These are phyloP conservation scores for Idaea biselata DNA, from an alignment of 2,888 invertebrate species.

Conservation along the genomic window DNA sequence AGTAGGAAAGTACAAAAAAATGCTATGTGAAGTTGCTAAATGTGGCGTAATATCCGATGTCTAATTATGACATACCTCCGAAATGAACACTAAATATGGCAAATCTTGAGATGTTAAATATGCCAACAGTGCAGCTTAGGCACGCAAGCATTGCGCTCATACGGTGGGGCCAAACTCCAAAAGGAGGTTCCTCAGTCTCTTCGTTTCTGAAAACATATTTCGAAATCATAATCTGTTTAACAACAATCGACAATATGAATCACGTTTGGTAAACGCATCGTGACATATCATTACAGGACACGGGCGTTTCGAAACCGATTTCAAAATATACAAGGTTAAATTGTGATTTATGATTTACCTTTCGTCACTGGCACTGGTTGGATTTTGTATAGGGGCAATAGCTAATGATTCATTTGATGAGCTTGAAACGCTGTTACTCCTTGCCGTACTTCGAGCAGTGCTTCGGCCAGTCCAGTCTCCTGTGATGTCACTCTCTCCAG, in stretches of 20 bases:
- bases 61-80: slow-evolving; percentile 81
- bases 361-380: slow-evolving; percentile 56
- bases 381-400: slow-evolving; percentile 44
- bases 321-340: slow-evolving; percentile 1
- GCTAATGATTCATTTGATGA: slow-evolving; percentile 67
- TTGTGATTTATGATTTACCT: too few species aligned
- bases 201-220: slow-evolving; percentile 53
- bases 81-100: slow-evolving; percentile 92
- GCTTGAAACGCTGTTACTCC: slow-evolving; percentile 65
- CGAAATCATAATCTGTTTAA: neutral
- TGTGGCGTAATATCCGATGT: neutral
- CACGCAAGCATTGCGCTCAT: slow-evolving; percentile 90
- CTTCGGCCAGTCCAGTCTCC: slow-evolving; percentile 67
- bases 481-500: slow-evolving; percentile 64
- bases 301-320: slow-evolving; percentile 1
- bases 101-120: slow-evolving; percentile 94
- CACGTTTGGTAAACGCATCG: slow-evolving; percentile 1
- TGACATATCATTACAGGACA: slow-evolving; percentile 6
- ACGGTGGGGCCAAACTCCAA: slow-evolving; percentile 73
- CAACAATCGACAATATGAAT: neutral
- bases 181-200: slow-evolving; percentile 69
- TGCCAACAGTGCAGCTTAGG: slow-evolving; percentile 91
- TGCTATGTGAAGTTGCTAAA: too few species aligned
- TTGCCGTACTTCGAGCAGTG: slow-evolving; percentile 58
- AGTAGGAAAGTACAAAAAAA: too few species aligned